Percentiles rank a stretch among this genome's conserved stretches.
phyloP scores from a whole-genome alignment of 1,140 invertebrate species.

The Drosophila orena region DNA sequence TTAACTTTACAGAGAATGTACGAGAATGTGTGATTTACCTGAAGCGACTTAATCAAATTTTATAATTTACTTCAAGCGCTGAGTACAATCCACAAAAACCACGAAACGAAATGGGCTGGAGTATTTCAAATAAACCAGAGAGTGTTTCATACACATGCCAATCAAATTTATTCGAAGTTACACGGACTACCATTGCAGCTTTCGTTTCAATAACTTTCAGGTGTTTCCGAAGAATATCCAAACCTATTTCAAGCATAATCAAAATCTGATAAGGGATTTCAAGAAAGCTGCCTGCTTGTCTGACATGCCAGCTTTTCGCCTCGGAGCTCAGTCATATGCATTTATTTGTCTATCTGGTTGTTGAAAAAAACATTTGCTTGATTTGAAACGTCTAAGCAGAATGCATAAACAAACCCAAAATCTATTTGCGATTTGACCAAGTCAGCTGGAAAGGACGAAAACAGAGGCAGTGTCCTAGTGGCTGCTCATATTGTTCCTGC shows the following conservation, averaged over 20 bases:
- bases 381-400: slow-evolving; percentile 14
- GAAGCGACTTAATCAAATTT: too few relatives aligned
- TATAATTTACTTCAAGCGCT: too few relatives aligned
- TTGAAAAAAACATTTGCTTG: slow-evolving; percentile 9
- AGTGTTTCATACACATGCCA: too few relatives aligned
- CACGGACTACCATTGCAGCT: too few relatives aligned
- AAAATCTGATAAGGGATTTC: not conserved
- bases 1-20: too few relatives aligned
- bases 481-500: slow-evolving; percentile 15
- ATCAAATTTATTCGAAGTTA: too few relatives aligned
- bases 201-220: too few relatives aligned
- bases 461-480: slow-evolving; percentile 16
- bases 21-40: too few relatives aligned
- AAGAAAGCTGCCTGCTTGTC: not conserved
- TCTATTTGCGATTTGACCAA: slow-evolving; percentile 23
- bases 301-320: not conserved
- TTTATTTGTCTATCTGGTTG: slow-evolving; percentile 27
- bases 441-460: slow-evolving; percentile 22
- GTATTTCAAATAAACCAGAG: too few relatives aligned
- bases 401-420: slow-evolving; percentile 24
- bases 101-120: too few relatives aligned
- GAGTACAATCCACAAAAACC: too few relatives aligned
- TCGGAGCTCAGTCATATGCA: slow-evolving; percentile 17
- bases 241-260: not conserved
- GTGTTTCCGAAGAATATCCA: too few relatives aligned